These are phyloP conservation scores for Luscinia luscinia DNA, from an alignment of 2,797 vertebrate genomes.

Conservation along the genomic window DNA sequence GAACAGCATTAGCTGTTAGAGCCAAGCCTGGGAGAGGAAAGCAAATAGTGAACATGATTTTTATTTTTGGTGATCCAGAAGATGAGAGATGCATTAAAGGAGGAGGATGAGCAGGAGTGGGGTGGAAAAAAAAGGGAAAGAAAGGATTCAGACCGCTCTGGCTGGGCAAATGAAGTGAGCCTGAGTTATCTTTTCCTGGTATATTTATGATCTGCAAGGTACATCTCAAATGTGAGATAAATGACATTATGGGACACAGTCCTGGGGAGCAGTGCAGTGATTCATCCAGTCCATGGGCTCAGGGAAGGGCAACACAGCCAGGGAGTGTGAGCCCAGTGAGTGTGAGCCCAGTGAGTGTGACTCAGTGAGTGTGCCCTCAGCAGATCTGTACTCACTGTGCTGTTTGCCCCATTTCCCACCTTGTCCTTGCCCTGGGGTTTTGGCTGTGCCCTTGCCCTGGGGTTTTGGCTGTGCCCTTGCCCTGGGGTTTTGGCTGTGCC, in stretches of 20 bases:
- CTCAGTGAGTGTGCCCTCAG: not conserved
- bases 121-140: not conserved
- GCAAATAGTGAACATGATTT: not conserved
- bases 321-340: no score
- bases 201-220: not conserved
- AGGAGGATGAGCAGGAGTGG: not conserved
- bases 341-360: no score
- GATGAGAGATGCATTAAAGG: not conserved
- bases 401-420: not conserved
- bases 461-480: no score
- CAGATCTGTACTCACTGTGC: accelerated
- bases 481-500: no score
- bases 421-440: no score
- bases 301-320: not conserved
- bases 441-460: no score
- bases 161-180: not conserved
- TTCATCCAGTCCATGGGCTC: not conserved
- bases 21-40: not conserved
- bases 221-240: not conserved
- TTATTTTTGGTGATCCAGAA: not conserved
- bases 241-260: not conserved
- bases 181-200: not conserved
- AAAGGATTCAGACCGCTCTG: not conserved
- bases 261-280: not conserved
- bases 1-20: not conserved